phyloP scores from a whole-genome alignment of 1,140 invertebrate species.

The Gonatopus flavifemur region DNA sequence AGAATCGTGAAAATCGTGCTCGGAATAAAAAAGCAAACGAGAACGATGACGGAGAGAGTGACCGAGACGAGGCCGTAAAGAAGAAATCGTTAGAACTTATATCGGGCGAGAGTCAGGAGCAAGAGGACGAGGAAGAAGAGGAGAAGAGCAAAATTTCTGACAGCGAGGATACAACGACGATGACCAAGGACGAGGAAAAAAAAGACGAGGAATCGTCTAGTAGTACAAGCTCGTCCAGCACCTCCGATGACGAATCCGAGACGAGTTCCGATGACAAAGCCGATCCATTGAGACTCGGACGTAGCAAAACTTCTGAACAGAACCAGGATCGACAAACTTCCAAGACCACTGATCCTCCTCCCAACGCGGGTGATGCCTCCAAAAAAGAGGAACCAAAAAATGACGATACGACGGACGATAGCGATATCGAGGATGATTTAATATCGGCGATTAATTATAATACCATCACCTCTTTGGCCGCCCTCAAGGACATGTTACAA shows the following conservation, averaged over 20 bases:
- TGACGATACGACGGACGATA: slow-evolving; percentile 30
- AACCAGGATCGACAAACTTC: slow-evolving; percentile 3
- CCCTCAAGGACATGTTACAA: slow-evolving; percentile 69
- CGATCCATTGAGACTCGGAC: slow-evolving; percentile 34
- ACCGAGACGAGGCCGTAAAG: slow-evolving; percentile 27
- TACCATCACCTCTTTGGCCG: slow-evolving; percentile 67
- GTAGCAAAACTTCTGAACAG: slow-evolving; percentile 11
- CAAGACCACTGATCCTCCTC: slow-evolving; percentile 23
- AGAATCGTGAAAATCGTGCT: slow-evolving; percentile 21
- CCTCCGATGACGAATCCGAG: slow-evolving; percentile 52
- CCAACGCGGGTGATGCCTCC: slow-evolving; percentile 1
- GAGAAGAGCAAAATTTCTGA: slow-evolving; percentile 23
- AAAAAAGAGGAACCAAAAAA: slow-evolving; percentile 25
- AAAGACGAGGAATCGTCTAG: slow-evolving; percentile 43
- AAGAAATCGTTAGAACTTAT: too few species aligned
- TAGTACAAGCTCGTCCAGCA: slow-evolving; percentile 41
- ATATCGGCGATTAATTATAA: slow-evolving; percentile 70
- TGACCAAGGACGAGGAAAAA: slow-evolving; percentile 20
- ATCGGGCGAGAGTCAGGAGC: slow-evolving; percentile 22
- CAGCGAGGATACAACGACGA: slow-evolving; percentile 22
- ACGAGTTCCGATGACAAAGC: slow-evolving; percentile 51
- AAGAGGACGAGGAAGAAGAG: slow-evolving; percentile 21
- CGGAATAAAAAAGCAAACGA: slow-evolving; percentile 13
- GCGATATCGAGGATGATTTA: slow-evolving; percentile 67
- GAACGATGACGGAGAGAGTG: slow-evolving; percentile 10